phyloP scores from a whole-genome alignment of 1,140 invertebrate species.

The Mizuhopecten yessoensis region DNA sequence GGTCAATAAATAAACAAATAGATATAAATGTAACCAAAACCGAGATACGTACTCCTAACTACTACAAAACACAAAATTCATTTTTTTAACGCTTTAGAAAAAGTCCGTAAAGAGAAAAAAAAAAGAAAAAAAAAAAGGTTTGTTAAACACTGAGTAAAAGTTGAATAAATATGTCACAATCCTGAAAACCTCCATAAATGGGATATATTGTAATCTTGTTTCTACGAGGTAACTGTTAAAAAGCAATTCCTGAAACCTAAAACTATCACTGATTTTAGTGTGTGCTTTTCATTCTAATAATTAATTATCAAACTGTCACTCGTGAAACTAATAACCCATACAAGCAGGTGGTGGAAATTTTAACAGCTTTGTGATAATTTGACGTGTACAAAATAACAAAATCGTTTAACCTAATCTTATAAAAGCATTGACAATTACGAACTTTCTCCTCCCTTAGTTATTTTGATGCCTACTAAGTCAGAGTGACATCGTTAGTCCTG shows the following conservation, averaged over 20 bases:
- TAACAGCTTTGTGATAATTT: neutral
- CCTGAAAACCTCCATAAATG: neutral
- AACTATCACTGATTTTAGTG: neutral
- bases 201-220: neutral
- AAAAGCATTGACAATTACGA: slow-evolving; percentile 5
- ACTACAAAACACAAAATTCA: too few relatives aligned
- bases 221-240: neutral
- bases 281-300: neutral
- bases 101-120: too few relatives aligned
- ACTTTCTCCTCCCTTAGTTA: neutral
- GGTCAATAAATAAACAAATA: too few relatives aligned
- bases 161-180: too few relatives aligned
- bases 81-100: too few relatives aligned
- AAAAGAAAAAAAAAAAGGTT: too few relatives aligned
- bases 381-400: neutral
- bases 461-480: neutral
- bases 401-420: neutral
- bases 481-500: neutral
- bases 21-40: too few relatives aligned
- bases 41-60: too few relatives aligned
- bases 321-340: neutral
- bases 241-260: neutral
- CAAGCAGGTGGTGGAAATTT: neutral
- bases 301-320: neutral
- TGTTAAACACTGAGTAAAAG: too few relatives aligned